Evolutionary conservation across 92 coral and sea anemone species (phyloP).

Genomic region (Montipora capitata): DNA sequence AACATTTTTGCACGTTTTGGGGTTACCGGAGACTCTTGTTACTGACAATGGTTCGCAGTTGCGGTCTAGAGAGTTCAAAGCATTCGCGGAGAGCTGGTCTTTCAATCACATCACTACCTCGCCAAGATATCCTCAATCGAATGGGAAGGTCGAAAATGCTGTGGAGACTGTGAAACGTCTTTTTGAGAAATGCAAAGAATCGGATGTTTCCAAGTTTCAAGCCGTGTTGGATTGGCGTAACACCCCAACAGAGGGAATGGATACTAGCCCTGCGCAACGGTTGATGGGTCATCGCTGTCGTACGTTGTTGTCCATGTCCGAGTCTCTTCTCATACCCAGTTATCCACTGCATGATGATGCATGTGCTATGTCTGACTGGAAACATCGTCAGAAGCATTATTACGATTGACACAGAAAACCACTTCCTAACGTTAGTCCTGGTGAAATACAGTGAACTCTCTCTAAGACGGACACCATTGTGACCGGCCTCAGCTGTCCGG

Average conservation of each 20-base stretch:
- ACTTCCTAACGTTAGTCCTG: conserved; percentile 21
- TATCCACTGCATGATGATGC: too few relatives aligned
- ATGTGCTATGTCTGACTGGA: conserved; percentile 9
- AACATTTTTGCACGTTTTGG: conserved; percentile 46
- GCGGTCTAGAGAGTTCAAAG: not conserved
- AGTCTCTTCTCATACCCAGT: conserved; percentile 8
- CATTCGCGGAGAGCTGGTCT: not conserved
- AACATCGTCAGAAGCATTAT: conserved; percentile 21
- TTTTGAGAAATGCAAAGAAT: conserved; percentile 21
- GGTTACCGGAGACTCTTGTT: conserved; percentile 43
- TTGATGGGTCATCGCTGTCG: conserved; percentile 21
- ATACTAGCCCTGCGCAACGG: conserved; percentile 12
- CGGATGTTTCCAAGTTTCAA: not conserved
- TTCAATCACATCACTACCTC: conserved; percentile 43
- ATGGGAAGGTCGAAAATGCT: conserved; percentile 27
- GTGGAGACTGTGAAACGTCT: conserved; percentile 13
- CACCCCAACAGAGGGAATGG: not conserved
- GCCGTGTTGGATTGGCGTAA: too few relatives aligned
- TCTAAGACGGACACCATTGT: too few relatives aligned
- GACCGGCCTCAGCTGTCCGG: too few relatives aligned
- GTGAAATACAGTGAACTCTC: conserved; percentile 3
- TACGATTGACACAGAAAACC: conserved; percentile 46
- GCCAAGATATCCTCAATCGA: conserved; percentile 43
- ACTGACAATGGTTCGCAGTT: conserved; percentile 1
- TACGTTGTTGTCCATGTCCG: conserved; percentile 20